Evolutionary conservation across 2,888 invertebrate genomes (phyloP), one percentile per base, ranked within the genome.

Genomic region (Lottia scabra): DNA sequence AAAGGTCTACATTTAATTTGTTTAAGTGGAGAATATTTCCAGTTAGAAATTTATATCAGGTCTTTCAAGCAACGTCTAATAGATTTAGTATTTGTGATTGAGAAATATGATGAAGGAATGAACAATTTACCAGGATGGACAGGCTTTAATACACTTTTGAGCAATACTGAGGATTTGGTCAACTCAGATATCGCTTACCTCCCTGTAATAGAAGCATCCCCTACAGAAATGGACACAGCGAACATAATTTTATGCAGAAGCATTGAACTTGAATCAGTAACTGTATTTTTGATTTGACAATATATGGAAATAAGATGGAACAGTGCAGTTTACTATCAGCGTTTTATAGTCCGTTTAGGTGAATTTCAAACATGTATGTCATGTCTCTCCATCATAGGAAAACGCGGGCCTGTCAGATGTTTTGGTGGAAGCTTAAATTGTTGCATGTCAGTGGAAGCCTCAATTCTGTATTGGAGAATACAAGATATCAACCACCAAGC

Each of bases 271-370:
- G 5, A 30, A 30, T 30, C 3, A 30, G 12, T 56, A n/a, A 27
- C 72, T 30, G 16, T 69, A 69, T 75, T 10, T 75, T 74, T 67
- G 74, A 74, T 62, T 72, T 73, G 19, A 68, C 65, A 8, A 74
- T 74, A 10, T 75, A 73, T 44, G 38, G 46, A 69, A 26, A 75
- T 75, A 15, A 27, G 70, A 19, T 75, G 72, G 70, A 70, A 62
- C 27, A 43, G 71, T 66, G 45, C 16, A 16, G 13, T 46, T 15
- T 26, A 44, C 10, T 38, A 4, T 3, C 12, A 68, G 8, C 27
- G 72, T 15, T 27, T 72, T 3, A 63, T 72, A 4, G 16, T 72
- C 15, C 5, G 72, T 12, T 27, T 72, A 10, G 72, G 72, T 26
- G 68, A 65, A 43, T 72, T 74, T 46, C 74, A 74, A 27, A 72